phyloP scores from a whole-genome alignment of 2,113 vertebrate genomes.

The Tichodroma muraria region DNA sequence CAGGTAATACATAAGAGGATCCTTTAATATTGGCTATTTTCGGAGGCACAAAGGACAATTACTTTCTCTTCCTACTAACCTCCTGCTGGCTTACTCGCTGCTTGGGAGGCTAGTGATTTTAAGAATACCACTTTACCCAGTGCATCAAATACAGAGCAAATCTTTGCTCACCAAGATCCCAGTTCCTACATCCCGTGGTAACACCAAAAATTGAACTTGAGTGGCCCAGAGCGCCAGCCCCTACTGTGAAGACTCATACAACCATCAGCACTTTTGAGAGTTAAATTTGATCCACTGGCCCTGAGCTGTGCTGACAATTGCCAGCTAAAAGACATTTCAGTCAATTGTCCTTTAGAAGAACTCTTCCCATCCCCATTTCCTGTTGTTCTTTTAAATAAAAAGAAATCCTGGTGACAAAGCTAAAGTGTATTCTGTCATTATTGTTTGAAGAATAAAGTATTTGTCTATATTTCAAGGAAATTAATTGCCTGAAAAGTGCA shows the following conservation, averaged over 20 bases:
- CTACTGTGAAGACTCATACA: conserved; percentile 70
- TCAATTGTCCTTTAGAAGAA: conserved; percentile 69
- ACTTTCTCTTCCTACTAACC: conserved; percentile 54
- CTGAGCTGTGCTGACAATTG: conserved; percentile 69
- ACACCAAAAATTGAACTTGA: conserved; percentile 68
- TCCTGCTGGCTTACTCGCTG: conserved; percentile 59
- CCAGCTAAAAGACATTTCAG: conserved; percentile 72
- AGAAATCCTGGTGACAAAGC: conserved; percentile 64
- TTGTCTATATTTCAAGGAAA: not conserved
- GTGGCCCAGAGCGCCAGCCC: conserved; percentile 56
- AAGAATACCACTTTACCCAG: conserved; percentile 66
- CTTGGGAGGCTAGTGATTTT: conserved; percentile 58
- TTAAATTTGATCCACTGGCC: conserved; percentile 70
- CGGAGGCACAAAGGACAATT: conserved; percentile 54
- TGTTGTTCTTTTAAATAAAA: conserved; percentile 71
- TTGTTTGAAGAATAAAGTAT: conserved; percentile 35
- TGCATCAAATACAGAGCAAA: conserved; percentile 65
- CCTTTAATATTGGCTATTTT: conserved; percentile 65
- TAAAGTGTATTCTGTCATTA: conserved; percentile 63
- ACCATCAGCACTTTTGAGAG: conserved; percentile 66
- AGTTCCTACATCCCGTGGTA: conserved; percentile 57
- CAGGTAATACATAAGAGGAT: conserved; percentile 47
- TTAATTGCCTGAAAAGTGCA: not conserved
- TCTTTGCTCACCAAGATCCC: conserved; percentile 61
- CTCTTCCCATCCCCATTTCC: conserved; percentile 31